Base-by-base conservation (phyloP, 2,113 vertebrate genomes). In the Aegithalos caudatus region DNA sequence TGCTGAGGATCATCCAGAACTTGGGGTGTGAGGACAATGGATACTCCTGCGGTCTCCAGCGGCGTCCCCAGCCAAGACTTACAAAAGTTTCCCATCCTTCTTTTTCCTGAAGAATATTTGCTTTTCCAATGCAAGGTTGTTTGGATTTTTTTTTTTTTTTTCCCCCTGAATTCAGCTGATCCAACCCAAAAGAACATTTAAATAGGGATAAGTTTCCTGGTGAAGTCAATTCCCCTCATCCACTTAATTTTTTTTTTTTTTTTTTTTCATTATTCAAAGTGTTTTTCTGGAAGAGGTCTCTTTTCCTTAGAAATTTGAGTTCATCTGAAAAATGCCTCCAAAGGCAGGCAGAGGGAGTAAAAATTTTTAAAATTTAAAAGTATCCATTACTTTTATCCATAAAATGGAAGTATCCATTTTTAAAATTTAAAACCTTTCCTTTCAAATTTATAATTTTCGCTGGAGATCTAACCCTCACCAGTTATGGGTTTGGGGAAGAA, bases 11-110 rank as follows among this genome's bases (percentile, higher is more conserved):
- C 19, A 45, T 29, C 33, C 19, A 29, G 28, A 16, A 8, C 16
- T 3, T 13, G 3, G 13, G 12, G 3, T 50, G 28, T 0, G 3
- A 37, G 21, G 29, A 44, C 5, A 4, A 7, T 17, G 48, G 61
- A n/a, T 29, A 14, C 12, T 28, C 67, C 8, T 3, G 0, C 0
- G 1, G 15, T 45, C 69, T 48, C 22, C 4, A 45, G 33, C 0
- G 6, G 9, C 70, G 33, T 47, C 24, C 28, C 11, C 50, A 62
- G 35, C 11, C 74, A 91, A 25, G 42, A n/a, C 27, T 86, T 77
- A 45, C 31, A 14, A 25, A 8, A 3, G 1, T 12, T 84, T 62
- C 22, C 28, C 6, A 10, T 51, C 57, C 31, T 82, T 28, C 2
- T 0, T 89, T 70, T 89, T 38, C 35, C 61, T 42, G 9, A 89